phyloP scores from a whole-genome alignment of 2,113 vertebrate species.

The Sylvilagus bachmani region DNA sequence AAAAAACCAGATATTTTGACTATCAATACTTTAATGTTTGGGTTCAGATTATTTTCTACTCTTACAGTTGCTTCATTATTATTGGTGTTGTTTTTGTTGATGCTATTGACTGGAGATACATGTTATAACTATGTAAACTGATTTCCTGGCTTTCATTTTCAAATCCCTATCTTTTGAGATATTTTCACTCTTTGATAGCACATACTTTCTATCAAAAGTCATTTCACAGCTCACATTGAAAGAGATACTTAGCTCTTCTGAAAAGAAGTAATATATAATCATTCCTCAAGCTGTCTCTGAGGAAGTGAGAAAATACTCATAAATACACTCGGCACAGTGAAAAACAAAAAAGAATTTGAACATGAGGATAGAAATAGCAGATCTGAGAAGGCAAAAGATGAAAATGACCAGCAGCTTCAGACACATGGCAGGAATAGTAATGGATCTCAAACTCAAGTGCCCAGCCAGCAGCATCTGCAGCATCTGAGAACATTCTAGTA shows the following conservation, averaged over 20 bases:
- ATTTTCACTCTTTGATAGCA: conserved; percentile 23
- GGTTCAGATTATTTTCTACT: conserved; percentile 10
- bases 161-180: conserved; percentile 51
- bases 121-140: conserved; percentile 13
- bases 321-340: not conserved
- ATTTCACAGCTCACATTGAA: conserved; percentile 60
- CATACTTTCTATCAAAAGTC: conserved; percentile 44
- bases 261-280: conserved; percentile 20
- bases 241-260: not conserved
- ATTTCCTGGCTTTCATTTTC: conserved; percentile 60
- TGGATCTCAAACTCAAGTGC: not conserved
- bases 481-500: conserved; percentile 2
- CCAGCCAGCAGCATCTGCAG: not conserved
- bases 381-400: not conserved
- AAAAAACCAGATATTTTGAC: not conserved
- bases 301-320: not conserved
- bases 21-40: not conserved
- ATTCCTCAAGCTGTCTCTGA: conserved; percentile 6
- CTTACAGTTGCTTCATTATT: not conserved
- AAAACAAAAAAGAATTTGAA: conserved; percentile 34
- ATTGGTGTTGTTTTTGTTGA: not conserved
- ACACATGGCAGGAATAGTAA: not conserved
- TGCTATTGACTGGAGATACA: not conserved
- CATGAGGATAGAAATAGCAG: not conserved
- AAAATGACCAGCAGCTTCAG: not conserved